Evolutionary conservation across 2,888 invertebrate species (phyloP).

Genomic region (Acheta domesticus): DNA sequence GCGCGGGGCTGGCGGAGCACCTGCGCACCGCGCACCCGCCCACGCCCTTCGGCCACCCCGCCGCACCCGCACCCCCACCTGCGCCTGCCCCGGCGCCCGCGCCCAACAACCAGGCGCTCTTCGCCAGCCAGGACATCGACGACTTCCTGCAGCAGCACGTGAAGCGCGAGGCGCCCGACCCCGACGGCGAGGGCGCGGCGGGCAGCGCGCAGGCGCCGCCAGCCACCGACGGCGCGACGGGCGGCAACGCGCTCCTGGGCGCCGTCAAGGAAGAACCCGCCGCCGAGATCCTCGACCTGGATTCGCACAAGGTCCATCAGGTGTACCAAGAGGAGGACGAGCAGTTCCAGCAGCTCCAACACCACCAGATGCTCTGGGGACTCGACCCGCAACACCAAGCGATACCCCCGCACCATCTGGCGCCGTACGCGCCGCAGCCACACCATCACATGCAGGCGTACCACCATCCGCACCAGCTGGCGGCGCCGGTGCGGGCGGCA

Average conservation of each 20-base stretch:
- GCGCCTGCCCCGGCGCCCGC: background rate
- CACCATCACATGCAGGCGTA: conserved; percentile 26
- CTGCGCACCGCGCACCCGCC: conserved; percentile 63
- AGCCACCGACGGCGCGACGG: background rate
- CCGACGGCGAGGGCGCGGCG: conserved; percentile 38
- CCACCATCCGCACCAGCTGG: conserved; percentile 44
- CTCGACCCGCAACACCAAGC: conserved; percentile 40
- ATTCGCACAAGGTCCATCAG: conserved; percentile 78
- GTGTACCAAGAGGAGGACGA: conserved; percentile 48
- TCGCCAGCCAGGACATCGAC: conserved; percentile 18
- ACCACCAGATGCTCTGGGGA: conserved; percentile 53
- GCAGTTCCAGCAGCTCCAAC: conserved; percentile 46
- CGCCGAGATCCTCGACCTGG: conserved; percentile 79
- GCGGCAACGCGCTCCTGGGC: conserved; percentile 4
- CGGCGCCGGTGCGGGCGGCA: conserved; percentile 48
- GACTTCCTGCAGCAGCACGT: conserved; percentile 26
- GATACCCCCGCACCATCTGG: conserved; percentile 36
- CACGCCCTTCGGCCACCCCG: conserved; percentile 35
- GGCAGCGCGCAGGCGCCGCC: background rate
- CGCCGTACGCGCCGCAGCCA: conserved; percentile 11
- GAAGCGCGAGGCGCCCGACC: conserved; percentile 3
- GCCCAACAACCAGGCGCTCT: background rate
- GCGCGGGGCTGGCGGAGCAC: conserved; percentile 70
- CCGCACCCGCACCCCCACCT: background rate
- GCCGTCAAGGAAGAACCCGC: conserved; percentile 55